Evolutionary conservation across 2,113 vertebrate species (phyloP), one percentile per base, ranked within the genome.

Genomic region (Dromiciops gliroides): DNA sequence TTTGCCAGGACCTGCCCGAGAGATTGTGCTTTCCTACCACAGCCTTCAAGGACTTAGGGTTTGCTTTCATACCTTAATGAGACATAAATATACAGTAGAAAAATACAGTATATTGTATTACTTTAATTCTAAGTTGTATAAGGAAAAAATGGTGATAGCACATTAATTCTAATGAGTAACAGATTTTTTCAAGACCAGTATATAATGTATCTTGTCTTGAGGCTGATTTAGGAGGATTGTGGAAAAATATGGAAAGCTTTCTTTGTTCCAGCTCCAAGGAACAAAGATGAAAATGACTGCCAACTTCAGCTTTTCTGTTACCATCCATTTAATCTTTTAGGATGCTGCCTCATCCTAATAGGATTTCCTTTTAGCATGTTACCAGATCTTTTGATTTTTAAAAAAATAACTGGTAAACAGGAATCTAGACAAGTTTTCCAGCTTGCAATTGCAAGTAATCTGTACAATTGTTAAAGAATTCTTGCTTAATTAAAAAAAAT

Each of bases 221-320:
- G 14, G 22, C 31, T 67, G 12, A 67, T 67, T 67, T 67, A 67
- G 22, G 60, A 67, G 31, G 3, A 0, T 67, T 37, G 10, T 67
- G 60, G 60, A 12, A 14, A 67, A 67, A 37, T 67, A 67, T 37
- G 60, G 31, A 37, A 67, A 16, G 12, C 31, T 19, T 67, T 67
- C 28, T 12, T 67, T 37, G 44, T 92, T 49, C 56, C 28, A 12
- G 2, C 92, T 96, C 90, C 90, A 49, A 75, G 48, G 50, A 83
- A 37, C 60, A 25, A 52, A 31, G 90, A 75, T 50, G 48, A 53
- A 53, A 92, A 19, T 60, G 90, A 31, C 19, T 47, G 25, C 16
- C 23, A 1, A 8, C 88, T 95, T 96, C 48, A 92, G 89, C 47
- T 48, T 92, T 94, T 92, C 26, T 93, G 16, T 92, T 97, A 51